Base-by-base conservation (phyloP, 2,113 vertebrate species). In the Ictidomys tridecemlineatus region DNA sequence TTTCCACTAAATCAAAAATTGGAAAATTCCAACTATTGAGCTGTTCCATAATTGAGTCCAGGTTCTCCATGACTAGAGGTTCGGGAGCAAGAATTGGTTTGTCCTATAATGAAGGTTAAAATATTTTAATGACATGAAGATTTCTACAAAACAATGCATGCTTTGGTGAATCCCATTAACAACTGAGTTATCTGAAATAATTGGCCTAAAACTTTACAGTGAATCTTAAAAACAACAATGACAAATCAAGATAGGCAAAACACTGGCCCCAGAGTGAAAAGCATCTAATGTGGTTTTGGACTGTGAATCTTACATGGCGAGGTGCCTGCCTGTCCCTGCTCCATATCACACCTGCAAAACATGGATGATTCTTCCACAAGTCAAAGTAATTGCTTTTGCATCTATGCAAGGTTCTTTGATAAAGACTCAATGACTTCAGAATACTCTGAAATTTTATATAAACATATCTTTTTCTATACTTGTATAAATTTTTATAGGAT, bases 1-100 rank as follows among this genome's bases (percentile, higher is more conserved):
- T 99, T 98, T 99, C 99, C 98, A 99, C 99, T 98, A 99, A 98
- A 97, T 98, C 99, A 98, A 99, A 99, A 98, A 99, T 99, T 34
- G 99, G 99, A 96, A 99, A 99, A 98, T 99, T 99, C 99, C 99
- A 99, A 89, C 98, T 99, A 98, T 99, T 99, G 90, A 99, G 98
- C 94, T 99, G 99, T 93, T 99, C 98, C 99, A 99, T 99, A 89
- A 99, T 92, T 8, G 99, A 98, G 94, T 99, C 99, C 97, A 99
- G 97, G 90, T 99, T 99, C 94, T 99, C 99, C 99, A 99, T 99
- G 96, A 99, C 91, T 96, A 99, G 98, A 12, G 99, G 99, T 96
- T 99, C 99, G 6, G 99, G 99, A 94, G 99, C 99, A 97, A 99
- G 98, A 94, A 99, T 93, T 32, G 99, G 98, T 92, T 99, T 99